Evolutionary conservation across 2,113 vertebrate species (phyloP), one percentile per base, ranked within the genome.

Genomic region (Thryonomys swinderianus): DNA sequence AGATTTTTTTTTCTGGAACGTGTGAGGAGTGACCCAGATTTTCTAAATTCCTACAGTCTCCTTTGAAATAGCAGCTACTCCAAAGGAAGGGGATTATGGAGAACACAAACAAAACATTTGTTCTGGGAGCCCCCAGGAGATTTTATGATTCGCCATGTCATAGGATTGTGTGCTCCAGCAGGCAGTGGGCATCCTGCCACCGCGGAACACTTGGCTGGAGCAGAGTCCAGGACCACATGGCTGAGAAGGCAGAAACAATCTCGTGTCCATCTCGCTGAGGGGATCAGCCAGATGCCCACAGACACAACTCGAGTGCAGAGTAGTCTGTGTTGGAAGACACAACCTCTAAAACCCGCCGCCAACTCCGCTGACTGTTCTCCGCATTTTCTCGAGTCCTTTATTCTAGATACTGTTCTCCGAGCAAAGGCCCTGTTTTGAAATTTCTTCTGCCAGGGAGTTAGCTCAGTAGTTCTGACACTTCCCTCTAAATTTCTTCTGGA

Each of bases 161-260:
- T 13, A 92, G 61, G 20, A 97, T 91, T 91, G 45, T 84, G 86
- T 83, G 59, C 84, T 83, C 82, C 48, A 57, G 67, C 59, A 93
- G 57, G 66, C 48, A 81, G 74, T 95, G 93, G 88, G 90, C 85
- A 71, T 89, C 89, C 93, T 87, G 81, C 90, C 76, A 94, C 55
- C 91, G 34, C 0, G 57, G 94, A 91, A 59, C 86, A 64, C 89
- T 96, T 83, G 78, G 89, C 67, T 32, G 23, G 14, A 80, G 88
- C 48, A 62, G 57, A 93, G 97, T 91, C 64, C 5, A 34, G 42
- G 12, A 57, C 48, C 0, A 2, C 53, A 84, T 85, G 66, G 61
- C 84, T 90, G 73, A 90, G 73, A 96, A 98, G 1, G 90, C 84
- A 95, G 91, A 97, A 97, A 96, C 96, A 97, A 98, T 95, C 93